Conservation (phyloP, 2,888 invertebrate genomes). For the Ornithoptera priamus region DNA sequence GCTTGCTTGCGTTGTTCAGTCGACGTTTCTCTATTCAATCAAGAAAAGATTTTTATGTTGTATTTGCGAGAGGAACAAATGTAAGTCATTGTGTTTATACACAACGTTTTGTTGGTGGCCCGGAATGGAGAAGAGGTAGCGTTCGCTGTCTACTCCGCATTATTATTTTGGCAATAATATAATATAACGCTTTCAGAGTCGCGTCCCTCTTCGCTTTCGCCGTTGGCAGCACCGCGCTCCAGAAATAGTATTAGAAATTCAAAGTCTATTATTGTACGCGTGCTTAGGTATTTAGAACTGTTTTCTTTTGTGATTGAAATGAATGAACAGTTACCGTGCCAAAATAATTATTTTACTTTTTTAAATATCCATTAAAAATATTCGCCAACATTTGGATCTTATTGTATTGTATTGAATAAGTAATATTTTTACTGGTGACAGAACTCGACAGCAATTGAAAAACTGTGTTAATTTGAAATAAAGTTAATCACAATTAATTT, state of each 20-base stretch:
- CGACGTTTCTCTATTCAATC: conserved; percentile 22
- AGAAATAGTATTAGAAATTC: conserved; percentile 71
- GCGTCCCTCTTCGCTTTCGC: conserved; percentile 42
- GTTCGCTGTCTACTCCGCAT: conserved; percentile 49
- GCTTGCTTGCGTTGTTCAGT: conserved; percentile 12
- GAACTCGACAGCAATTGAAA: no score
- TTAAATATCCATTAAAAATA: not conserved
- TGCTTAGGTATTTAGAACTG: conserved; percentile 57
- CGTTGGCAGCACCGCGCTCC: conserved; percentile 56
- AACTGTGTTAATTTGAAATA: no score
- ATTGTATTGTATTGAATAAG: no score
- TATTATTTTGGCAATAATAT: conserved; percentile 74
- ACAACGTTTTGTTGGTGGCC: conserved; percentile 7
- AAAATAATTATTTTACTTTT: conserved; percentile 15
- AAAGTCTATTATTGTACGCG: conserved; percentile 65
- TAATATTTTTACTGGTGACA: no score
- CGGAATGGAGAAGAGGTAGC: conserved; percentile 26
- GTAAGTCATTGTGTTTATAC: conserved; percentile 29
- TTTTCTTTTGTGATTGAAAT: conserved; percentile 51
- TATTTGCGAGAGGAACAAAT: conserved; percentile 26
- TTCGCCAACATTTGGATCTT: no score
- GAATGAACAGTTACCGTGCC: conserved; percentile 16
- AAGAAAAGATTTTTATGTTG: conserved; percentile 18
- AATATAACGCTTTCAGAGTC: conserved; percentile 57
- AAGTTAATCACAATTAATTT: no score